Conservation (phyloP, 2,797 vertebrate species). For the Coregonus ussuriensis region DNA sequence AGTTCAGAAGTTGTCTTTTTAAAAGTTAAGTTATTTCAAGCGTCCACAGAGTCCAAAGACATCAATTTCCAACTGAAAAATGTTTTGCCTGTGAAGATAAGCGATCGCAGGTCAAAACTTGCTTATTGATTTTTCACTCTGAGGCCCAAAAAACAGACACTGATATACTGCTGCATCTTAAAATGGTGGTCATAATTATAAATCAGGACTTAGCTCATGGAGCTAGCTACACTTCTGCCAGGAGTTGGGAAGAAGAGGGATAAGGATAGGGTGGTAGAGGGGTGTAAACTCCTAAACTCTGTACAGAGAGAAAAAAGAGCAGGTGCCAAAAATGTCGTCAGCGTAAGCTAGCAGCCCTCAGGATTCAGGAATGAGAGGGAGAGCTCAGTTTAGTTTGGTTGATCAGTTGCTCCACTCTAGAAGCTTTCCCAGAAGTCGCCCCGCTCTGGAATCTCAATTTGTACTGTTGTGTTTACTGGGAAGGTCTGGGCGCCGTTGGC, state of each 20-base stretch:
- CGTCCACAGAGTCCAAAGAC: background rate
- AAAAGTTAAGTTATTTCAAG: background rate
- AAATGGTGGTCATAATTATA: slow-evolving; percentile 29
- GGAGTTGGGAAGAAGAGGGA: slow-evolving; percentile 30
- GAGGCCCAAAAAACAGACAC: background rate
- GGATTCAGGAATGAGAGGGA: slow-evolving; percentile 23
- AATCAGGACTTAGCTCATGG: slow-evolving; percentile 9
- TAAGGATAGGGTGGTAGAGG: slow-evolving; percentile 23
- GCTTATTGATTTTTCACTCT: slow-evolving; percentile 22
- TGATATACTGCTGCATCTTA: slow-evolving; percentile 35
- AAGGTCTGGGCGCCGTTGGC: slow-evolving; percentile 41
- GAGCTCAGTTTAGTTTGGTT: slow-evolving; percentile 26
- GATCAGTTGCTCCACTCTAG: slow-evolving; percentile 29
- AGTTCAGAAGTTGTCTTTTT: background rate
- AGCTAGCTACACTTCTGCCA: slow-evolving; percentile 19
- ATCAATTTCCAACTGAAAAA: background rate
- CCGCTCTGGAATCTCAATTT: slow-evolving; percentile 49
- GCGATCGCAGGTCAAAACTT: slow-evolving; percentile 8
- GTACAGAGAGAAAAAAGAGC: slow-evolving; percentile 2
- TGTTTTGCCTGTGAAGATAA: slow-evolving; percentile 8
- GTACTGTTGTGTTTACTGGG: slow-evolving; percentile 45
- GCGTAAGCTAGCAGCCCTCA: slow-evolving; percentile 21
- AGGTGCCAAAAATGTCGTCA: slow-evolving; percentile 40
- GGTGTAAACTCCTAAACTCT: slow-evolving; percentile 11
- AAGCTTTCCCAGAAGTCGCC: slow-evolving; percentile 47